Conservation (phyloP, 2,888 invertebrate genomes). For the Creontiades dilutus region DNA sequence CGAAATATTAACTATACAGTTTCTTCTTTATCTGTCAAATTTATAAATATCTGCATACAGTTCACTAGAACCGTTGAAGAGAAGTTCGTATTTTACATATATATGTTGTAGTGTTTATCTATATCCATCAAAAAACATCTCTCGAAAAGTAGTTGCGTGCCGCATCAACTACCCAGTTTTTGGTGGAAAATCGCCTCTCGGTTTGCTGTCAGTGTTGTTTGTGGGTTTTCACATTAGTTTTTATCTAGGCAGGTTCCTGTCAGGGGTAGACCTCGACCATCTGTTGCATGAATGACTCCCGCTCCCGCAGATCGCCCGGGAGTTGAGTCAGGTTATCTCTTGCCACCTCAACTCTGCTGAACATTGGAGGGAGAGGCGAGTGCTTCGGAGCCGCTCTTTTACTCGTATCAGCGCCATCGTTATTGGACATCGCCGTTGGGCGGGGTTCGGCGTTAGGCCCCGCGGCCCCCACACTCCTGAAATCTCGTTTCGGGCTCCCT, state of each 20-base stretch:
- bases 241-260: constrained; percentile 24
- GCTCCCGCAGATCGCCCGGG: background rate
- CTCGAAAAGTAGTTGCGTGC: background rate
- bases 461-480: background rate
- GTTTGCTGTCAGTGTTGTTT: background rate
- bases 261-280: constrained; percentile 8
- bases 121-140: no score
- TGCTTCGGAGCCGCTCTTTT: background rate
- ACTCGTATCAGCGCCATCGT: constrained; percentile 10
- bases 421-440: background rate
- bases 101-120: no score
- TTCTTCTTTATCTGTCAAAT: no score
- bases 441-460: background rate
- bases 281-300: constrained; percentile 29
- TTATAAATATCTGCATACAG: no score
- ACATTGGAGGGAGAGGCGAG: background rate
- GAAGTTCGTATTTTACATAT: no score
- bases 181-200: constrained; percentile 9
- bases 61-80: no score
- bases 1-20: no score
- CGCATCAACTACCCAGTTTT: background rate
- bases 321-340: constrained; percentile 16
- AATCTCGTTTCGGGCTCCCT: background rate
- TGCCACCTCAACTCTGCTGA: constrained; percentile 10
- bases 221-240: constrained; percentile 15